Evolutionary conservation across 2,888 invertebrate species (phyloP), one percentile per base, ranked within the genome.

Genomic region (Drosophila tanythrix): DNA sequence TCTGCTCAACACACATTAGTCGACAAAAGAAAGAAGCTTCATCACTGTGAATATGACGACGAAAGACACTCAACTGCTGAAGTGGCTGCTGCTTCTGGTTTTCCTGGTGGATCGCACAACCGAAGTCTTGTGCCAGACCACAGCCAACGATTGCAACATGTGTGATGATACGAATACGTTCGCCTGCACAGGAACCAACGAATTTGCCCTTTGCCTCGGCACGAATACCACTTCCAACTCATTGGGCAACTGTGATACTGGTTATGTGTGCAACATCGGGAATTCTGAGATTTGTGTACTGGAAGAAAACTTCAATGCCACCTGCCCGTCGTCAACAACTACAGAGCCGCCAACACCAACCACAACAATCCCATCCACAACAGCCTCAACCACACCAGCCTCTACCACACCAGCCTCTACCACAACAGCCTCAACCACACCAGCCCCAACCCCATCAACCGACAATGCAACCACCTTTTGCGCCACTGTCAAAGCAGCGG

Each of bases 141-240:
- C 57, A 5, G 46, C 50, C 13, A 63, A 72, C 61, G 75, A 80
- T 7, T 92, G 91, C 70, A 83, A 91, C 70, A 83, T 56, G 63
- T 92, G 91, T 56, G 87, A 91, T 58, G 40, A 58, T 0, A 83
- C 50, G 25, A 36, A 59, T 1, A 85, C 83, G 0, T 92, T 92
- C 50, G 91, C 91, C 61, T 92, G 91, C 67, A 92, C 90, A 4
- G 82, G 87, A 6, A 67, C 76, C 15, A 71, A 50, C 38, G 86
- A 76, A 11, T 92, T 88, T 50, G 83, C 90, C 0, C 77, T 92
- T 18, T 92, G 91, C 55, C 72, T 90, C 60, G 91, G 92, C 35
- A 78, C 79, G 7, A 52, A 51, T 10, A 67, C 63, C 31, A 79
- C 82, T 0, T 82, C 83, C 6, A 38, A 64, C 13, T 79, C 88